phyloP scores from a whole-genome alignment of 1,140 invertebrate species.

The Schlechtendalia chinensis region DNA sequence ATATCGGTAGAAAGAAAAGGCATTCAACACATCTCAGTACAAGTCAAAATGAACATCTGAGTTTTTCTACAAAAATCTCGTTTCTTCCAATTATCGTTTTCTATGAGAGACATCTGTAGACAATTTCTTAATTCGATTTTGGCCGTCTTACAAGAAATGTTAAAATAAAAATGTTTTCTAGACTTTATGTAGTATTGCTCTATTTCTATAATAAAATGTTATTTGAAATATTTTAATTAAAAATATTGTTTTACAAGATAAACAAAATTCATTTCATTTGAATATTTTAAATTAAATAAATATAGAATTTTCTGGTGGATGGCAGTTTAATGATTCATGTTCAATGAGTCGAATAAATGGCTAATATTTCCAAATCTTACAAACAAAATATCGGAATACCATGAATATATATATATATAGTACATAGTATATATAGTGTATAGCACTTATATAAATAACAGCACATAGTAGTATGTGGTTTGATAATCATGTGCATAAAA shows the following conservation, averaged over 20 bases:
- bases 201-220: background rate
- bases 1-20: background rate
- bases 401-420: too few species aligned
- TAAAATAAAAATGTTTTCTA: background rate
- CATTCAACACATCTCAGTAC: constrained; percentile 27
- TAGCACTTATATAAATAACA: background rate
- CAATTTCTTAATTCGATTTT: constrained; percentile 8
- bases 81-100: constrained; percentile 18
- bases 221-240: background rate
- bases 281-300: background rate
- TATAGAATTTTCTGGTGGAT: background rate
- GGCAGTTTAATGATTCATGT: background rate
- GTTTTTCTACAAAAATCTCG: constrained; percentile 18
- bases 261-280: background rate
- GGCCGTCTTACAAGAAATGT: background rate
- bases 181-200: background rate
- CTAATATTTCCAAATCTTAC: background rate
- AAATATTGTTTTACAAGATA: background rate
- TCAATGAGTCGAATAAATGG: background rate
- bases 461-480: background rate
- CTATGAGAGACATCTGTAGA: background rate
- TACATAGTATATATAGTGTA: too few species aligned
- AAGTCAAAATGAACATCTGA: constrained; percentile 4
- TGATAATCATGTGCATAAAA: background rate
- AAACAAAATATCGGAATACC: background rate